Conservation (phyloP, 2,113 vertebrate species). For the Corythaixoides concolor region DNA sequence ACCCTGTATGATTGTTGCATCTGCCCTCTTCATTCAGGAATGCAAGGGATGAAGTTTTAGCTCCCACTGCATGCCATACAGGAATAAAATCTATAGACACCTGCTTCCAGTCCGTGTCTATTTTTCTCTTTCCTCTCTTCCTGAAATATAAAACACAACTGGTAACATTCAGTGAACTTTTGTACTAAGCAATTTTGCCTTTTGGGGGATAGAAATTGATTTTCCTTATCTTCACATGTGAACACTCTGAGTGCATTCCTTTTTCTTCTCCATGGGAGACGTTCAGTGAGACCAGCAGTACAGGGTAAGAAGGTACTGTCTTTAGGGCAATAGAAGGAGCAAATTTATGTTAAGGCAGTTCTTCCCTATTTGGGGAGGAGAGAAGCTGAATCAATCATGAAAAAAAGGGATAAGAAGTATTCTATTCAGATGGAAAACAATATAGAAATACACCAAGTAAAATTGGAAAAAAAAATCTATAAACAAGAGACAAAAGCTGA, state of each 20-base stretch:
- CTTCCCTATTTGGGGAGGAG: neutral
- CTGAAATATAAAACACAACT: neutral
- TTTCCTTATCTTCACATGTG: neutral
- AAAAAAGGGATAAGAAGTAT: neutral
- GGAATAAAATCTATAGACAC: neutral
- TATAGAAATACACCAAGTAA: neutral
- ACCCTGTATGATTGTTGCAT: neutral
- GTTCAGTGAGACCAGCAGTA: neutral
- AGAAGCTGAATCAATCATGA: neutral
- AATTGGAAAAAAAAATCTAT: neutral
- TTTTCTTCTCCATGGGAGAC: neutral
- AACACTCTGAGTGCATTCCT: neutral
- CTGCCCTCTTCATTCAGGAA: neutral
- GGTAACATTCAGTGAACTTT: neutral
- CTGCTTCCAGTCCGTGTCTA: neutral
- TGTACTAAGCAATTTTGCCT: neutral
- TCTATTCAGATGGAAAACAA: neutral
- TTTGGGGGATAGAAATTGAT: neutral
- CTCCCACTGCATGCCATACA: neutral
- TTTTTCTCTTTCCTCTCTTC: neutral
- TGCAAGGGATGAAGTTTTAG: neutral
- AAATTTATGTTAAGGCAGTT: neutral
- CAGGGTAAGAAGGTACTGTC: neutral
- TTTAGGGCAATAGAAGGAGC: neutral
- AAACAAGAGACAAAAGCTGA: neutral